Evolutionary conservation across 2,113 vertebrate species (phyloP).

Genomic region (Coregonus clupeaformis): DNA sequence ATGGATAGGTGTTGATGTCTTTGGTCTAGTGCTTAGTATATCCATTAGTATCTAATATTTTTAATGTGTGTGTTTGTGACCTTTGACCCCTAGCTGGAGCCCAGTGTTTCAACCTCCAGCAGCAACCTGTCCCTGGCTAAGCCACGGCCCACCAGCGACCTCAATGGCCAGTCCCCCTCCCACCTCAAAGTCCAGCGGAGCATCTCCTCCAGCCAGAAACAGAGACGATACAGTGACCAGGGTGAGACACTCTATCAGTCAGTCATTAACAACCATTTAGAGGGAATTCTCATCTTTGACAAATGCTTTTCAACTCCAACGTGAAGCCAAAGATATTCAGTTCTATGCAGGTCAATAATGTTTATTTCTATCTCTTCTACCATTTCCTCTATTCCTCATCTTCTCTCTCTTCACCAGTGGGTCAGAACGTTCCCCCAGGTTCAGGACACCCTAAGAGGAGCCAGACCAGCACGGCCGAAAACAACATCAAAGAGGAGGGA

Average conservation of each 20-base stretch:
- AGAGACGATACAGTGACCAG: conserved; percentile 96
- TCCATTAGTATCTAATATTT: not conserved
- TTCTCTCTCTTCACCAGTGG: conserved; percentile 70
- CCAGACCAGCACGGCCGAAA: conserved; percentile 86
- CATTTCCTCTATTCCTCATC: not conserved
- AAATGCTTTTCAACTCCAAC: not conserved
- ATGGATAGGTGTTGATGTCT: no score
- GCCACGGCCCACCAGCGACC: conserved; percentile 89
- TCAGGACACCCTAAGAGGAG: conserved; percentile 89
- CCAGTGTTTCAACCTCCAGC: conserved; percentile 93
- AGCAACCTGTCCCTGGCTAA: conserved; percentile 94
- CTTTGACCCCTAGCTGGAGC: conserved; percentile 79
- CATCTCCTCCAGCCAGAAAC: conserved; percentile 89
- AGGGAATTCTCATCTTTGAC: not conserved
- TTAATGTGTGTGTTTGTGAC: not conserved
- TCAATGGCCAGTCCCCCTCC: conserved; percentile 91
- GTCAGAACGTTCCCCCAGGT: conserved; percentile 83
- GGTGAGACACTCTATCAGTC: conserved; percentile 72
- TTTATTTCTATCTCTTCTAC: not conserved
- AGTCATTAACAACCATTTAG: not conserved
- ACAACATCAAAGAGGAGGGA: conserved; percentile 84
- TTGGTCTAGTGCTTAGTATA: no score
- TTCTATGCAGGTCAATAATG: no score
- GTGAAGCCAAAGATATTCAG: no score
- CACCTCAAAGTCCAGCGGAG: conserved; percentile 95